A percentile compares a stretch with the other conserved stretches of the same genome.
These are phyloP conservation scores for Podarcis cretensis DNA, from an alignment of 2,113 vertebrate genomes.

Conservation along the genomic window DNA sequence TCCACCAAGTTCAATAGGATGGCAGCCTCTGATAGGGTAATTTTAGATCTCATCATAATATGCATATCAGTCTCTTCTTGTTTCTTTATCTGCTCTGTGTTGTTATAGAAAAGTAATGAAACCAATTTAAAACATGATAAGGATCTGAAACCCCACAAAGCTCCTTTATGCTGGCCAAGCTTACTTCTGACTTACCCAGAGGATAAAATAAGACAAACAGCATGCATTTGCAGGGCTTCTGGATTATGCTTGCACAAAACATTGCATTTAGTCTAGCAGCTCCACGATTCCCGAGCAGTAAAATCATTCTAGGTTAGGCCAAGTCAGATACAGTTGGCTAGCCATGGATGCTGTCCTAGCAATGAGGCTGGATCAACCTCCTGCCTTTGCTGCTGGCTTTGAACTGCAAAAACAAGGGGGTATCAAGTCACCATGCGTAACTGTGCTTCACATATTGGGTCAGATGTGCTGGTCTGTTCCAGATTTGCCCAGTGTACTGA, in stretches of 20 bases:
- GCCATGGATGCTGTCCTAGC: neutral
- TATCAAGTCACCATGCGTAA: too few species aligned
- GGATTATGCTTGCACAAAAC: neutral
- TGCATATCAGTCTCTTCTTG: neutral
- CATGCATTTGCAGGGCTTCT: neutral
- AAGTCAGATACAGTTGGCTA: neutral
- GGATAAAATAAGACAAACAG: neutral
- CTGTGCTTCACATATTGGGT: neutral
- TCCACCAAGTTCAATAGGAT: neutral
- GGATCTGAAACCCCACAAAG: neutral
- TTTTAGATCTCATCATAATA: neutral
- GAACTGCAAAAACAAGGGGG: neutral
- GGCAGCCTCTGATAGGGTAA: neutral
- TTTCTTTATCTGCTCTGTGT: neutral
- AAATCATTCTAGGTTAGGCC: neutral
- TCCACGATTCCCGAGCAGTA: neutral
- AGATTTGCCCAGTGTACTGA: rapidly evolving
- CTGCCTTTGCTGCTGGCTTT: neutral
- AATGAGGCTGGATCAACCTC: neutral
- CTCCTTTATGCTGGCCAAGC: neutral
- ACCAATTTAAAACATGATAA: neutral
- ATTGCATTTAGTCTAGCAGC: neutral
- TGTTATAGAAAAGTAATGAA: neutral
- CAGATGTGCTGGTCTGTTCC: neutral
- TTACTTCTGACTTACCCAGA: neutral